A percentile compares a stretch with the other conserved stretches of the same genome.
These are phyloP conservation scores for Agapornis canus DNA, from an alignment of 2,797 vertebrate genomes.

Conservation along the genomic window DNA sequence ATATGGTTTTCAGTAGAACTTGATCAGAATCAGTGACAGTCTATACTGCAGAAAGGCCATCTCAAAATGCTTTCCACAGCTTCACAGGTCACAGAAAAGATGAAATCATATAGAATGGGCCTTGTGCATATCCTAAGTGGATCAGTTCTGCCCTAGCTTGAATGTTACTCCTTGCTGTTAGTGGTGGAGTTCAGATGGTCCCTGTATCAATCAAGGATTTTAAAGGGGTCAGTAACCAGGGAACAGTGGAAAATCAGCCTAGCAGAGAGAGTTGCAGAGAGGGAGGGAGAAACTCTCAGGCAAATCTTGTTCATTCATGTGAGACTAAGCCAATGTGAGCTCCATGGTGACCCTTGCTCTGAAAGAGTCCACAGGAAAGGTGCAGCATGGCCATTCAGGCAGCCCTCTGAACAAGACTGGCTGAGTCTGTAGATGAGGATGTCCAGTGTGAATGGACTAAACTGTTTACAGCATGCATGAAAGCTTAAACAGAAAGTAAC, in stretches of 20 bases:
- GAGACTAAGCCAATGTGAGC: not conserved
- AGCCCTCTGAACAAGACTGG: not conserved
- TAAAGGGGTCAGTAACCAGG: not conserved
- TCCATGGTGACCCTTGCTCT: accelerated
- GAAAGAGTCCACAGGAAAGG: not conserved
- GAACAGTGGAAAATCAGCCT: not conserved
- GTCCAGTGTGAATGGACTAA: not conserved
- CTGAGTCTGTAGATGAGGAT: not conserved
- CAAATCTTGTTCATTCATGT: not conserved
- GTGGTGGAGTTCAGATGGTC: not conserved
- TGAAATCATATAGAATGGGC: not conserved
- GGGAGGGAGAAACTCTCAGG: not conserved
- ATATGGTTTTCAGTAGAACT: not conserved
- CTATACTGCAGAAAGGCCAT: not conserved
- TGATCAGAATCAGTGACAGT: not conserved
- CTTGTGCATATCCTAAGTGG: not conserved
- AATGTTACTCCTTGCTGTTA: not conserved
- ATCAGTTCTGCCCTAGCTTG: not conserved
- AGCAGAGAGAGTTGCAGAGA: not conserved
- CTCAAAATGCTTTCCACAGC: not conserved
- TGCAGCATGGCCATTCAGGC: not conserved
- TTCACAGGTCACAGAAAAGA: not conserved
- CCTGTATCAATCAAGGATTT: not conserved
- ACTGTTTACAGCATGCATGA: not conserved
- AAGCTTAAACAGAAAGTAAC: not conserved